These are phyloP conservation scores for Antedon bifida DNA, from an alignment of 35 echinoderm and acorn worm genomes.

Conservation along the genomic window DNA sequence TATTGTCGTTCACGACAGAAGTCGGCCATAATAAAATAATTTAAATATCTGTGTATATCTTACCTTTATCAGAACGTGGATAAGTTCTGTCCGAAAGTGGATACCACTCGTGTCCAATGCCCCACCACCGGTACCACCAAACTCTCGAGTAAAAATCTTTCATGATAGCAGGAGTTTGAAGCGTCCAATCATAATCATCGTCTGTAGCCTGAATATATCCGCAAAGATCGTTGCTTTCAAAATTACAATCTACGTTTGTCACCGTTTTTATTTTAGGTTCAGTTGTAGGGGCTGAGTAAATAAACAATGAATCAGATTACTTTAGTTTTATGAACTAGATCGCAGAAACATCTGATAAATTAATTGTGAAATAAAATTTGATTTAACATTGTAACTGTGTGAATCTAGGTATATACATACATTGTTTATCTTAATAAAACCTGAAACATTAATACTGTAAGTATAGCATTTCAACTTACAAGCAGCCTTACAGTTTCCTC, in stretches of 20 bases:
- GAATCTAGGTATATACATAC: no score
- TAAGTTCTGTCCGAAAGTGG: not conserved
- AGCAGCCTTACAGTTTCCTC: not conserved
- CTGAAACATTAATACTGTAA: no score
- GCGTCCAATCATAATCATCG: not conserved
- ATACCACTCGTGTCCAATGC: not conserved
- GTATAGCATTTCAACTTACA: not conserved
- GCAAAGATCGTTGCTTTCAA: not conserved
- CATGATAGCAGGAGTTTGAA: not conserved
- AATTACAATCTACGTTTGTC: not conserved
- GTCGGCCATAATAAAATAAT: no score
- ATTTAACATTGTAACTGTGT: no score
- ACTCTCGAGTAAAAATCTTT: not conserved
- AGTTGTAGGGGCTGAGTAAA: not conserved
- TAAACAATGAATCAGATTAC: not conserved
- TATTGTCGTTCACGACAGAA: no score
- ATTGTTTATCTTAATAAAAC: no score
- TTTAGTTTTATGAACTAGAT: no score
- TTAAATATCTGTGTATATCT: not conserved
- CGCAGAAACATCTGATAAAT: no score
- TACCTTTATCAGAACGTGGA: not conserved
- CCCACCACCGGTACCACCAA: not conserved
- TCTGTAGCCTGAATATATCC: not conserved
- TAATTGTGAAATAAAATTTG: no score
- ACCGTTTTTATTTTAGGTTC: not conserved